Evolutionary conservation across 1,140 invertebrate genomes (phyloP).

Genomic region (Tetraneura akinire): DNA sequence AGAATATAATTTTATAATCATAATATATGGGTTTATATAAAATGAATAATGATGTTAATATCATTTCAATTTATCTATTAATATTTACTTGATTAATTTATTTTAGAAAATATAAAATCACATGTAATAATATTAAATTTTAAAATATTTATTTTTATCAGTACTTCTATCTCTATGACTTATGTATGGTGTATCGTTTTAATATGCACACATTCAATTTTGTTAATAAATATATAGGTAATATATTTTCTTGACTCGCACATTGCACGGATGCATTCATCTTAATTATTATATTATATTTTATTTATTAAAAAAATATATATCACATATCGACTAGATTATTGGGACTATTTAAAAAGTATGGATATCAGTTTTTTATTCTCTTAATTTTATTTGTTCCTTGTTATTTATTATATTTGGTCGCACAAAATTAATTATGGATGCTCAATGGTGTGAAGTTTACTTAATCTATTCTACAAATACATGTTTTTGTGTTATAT

Average conservation of each 20-base stretch:
- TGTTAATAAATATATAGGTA: not conserved
- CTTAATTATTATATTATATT: slow-evolving; percentile 4
- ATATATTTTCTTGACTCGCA: not conserved
- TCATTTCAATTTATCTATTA: no score
- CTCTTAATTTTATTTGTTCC: slow-evolving; percentile 16
- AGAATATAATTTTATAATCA: not conserved
- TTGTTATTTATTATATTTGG: slow-evolving; percentile 3
- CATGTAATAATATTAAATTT: no score
- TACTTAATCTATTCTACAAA: not conserved
- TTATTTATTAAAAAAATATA: not conserved
- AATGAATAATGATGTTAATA: no score
- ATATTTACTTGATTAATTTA: no score
- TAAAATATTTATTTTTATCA: no score
- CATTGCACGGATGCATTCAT: not conserved
- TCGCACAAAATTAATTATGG: not conserved
- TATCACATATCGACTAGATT: not conserved
- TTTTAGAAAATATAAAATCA: no score
- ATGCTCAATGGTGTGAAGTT: not conserved
- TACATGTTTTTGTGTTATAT: slow-evolving; percentile 7
- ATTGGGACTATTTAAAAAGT: not conserved
- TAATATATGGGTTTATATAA: not conserved
- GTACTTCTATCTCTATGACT: no score
- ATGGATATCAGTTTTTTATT: slow-evolving; percentile 3
- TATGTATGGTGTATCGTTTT: no score
- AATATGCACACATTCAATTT: not conserved